Evolutionary conservation across 2,113 vertebrate species (phyloP).

Genomic region (Ptilonorhynchus violaceus): DNA sequence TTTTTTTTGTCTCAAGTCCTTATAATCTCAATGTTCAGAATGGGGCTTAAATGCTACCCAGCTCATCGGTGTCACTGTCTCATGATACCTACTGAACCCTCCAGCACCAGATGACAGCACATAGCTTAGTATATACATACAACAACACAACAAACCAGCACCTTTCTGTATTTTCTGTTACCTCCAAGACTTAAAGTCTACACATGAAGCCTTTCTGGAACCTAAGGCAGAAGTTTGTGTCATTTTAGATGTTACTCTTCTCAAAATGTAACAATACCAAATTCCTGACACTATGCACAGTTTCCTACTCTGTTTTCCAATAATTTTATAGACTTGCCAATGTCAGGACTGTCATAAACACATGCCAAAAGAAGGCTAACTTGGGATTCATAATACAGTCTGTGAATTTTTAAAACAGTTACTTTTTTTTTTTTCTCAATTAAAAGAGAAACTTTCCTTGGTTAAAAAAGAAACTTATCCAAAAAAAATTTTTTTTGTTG

Average conservation of each 20-base stretch:
- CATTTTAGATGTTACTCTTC: slow-evolving; percentile 32
- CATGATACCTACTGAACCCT: neutral
- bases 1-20: neutral
- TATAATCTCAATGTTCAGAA: neutral
- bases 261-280: slow-evolving; percentile 51
- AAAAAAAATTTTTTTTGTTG: neutral
- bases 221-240: slow-evolving; percentile 46
- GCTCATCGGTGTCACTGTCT: neutral
- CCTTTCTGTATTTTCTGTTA: slow-evolving; percentile 44
- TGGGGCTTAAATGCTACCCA: neutral
- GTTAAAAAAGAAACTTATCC: neutral
- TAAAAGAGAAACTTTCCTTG: neutral
- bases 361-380: neutral
- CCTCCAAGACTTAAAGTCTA: slow-evolving; percentile 23
- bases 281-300: neutral
- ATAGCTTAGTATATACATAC: slow-evolving; percentile 1
- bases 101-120: neutral
- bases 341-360: neutral
- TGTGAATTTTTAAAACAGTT: neutral
- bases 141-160: slow-evolving; percentile 49
- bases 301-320: neutral
- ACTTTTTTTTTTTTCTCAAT: neutral
- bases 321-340: neutral
- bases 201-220: slow-evolving; percentile 40
- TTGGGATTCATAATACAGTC: neutral